Evolutionary conservation across 2,888 invertebrate species (phyloP).

Genomic region (Hermaeophaga mercurialis): DNA sequence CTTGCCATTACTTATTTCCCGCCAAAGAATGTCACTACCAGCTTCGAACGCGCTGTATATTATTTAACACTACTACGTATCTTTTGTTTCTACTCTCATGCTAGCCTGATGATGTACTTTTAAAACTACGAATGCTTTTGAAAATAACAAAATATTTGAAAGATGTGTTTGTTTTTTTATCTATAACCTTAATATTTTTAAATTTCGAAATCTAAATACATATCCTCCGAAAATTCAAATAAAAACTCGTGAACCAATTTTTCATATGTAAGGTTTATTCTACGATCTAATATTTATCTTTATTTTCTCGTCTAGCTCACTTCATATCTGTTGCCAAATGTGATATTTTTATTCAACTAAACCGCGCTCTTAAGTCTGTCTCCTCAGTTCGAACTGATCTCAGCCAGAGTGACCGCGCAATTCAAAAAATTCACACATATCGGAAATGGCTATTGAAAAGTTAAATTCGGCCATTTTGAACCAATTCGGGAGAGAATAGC

Average conservation of each 20-base stretch:
- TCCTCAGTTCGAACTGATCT: conserved; percentile 55
- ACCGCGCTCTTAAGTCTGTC: conserved; percentile 50
- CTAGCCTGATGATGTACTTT: no score
- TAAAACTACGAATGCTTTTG: no score
- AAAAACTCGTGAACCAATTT: conserved; percentile 22
- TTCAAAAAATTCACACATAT: conserved; percentile 31
- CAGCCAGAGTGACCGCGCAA: conserved; percentile 45
- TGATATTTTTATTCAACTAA: conserved; percentile 58
- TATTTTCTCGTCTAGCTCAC: conserved; percentile 55
- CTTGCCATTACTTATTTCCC: no score
- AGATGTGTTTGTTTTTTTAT: no score
- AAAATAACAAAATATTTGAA: no score
- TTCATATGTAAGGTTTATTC: conserved; percentile 38
- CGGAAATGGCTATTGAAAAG: conserved; percentile 23
- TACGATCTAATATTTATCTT: conserved; percentile 53
- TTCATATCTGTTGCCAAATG: conserved; percentile 58
- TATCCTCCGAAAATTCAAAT: conserved; percentile 10
- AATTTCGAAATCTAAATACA: no score
- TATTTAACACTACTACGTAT: no score
- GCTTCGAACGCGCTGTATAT: background rate
- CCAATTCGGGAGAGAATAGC: conserved; percentile 2
- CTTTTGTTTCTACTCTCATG: no score
- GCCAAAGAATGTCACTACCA: no score
- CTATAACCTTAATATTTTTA: background rate
- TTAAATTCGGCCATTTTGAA: conserved; percentile 5